These are phyloP conservation scores for Sarcophaga bullata DNA, from an alignment of 1,140 invertebrate species.

Conservation along the genomic window DNA sequence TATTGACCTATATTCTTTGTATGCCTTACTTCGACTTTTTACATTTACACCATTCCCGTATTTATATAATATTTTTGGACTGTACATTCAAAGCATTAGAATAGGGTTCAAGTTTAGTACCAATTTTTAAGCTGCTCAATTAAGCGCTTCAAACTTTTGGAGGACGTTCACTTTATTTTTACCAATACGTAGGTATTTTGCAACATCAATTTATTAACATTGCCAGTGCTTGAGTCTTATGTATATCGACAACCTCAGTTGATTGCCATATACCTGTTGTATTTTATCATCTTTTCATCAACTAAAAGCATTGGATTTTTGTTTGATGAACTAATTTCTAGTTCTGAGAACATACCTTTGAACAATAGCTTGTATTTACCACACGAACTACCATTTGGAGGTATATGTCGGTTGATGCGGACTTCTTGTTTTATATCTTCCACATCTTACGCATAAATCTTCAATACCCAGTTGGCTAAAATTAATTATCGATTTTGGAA, in stretches of 20 bases:
- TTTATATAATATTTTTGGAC: not conserved
- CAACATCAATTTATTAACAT: too few relatives aligned
- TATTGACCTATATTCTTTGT: too few relatives aligned
- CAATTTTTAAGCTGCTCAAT: not conserved
- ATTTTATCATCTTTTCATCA: not conserved
- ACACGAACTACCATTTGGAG: constrained; percentile 24
- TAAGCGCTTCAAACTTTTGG: not conserved
- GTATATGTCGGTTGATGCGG: not conserved
- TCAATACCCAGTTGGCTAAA: constrained; percentile 4
- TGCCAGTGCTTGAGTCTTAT: not conserved
- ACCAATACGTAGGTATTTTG: too few relatives aligned
- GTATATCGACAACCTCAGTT: constrained; percentile 25
- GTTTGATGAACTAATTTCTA: not conserved
- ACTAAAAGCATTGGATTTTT: not conserved
- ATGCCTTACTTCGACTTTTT: too few relatives aligned
- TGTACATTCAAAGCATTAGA: not conserved
- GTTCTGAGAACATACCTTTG: not conserved
- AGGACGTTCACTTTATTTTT: not conserved
- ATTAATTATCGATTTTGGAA: not conserved
- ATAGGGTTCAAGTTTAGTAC: not conserved
- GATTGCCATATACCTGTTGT: not conserved
- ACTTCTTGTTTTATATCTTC: constrained; percentile 3
- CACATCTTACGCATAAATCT: not conserved
- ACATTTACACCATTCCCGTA: too few relatives aligned
- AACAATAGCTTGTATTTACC: not conserved